phyloP scores from a whole-genome alignment of 2,113 vertebrate species.

The Morone saxatilis region DNA sequence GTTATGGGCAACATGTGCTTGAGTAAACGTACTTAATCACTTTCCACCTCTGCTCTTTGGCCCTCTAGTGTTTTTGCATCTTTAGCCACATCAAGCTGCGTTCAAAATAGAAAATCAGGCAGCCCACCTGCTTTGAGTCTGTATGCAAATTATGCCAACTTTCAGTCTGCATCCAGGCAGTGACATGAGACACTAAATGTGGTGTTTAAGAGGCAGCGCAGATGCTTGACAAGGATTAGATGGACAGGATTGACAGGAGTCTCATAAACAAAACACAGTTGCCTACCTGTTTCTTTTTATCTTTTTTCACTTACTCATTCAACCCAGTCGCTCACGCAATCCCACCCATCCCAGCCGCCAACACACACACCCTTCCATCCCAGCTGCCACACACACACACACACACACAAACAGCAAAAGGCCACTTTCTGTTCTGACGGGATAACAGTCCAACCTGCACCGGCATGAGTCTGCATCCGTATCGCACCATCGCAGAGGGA shows the following conservation, averaged over 20 bases:
- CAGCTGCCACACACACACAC: background rate
- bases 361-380: background rate
- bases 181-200: background rate
- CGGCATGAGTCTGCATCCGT: slow-evolving; percentile 69
- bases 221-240: slow-evolving; percentile 10
- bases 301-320: slow-evolving; percentile 36
- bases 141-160: slow-evolving; percentile 23
- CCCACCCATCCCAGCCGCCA: slow-evolving; percentile 3
- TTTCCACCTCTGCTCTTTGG: background rate
- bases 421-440: slow-evolving; percentile 44
- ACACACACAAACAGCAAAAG: background rate
- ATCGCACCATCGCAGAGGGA: slow-evolving; percentile 72
- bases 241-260: slow-evolving; percentile 2
- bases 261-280: background rate
- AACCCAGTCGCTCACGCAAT: slow-evolving; percentile 27
- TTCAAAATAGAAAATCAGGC: background rate
- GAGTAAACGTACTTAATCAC: background rate
- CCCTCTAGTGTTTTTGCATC: background rate
- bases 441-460: slow-evolving; percentile 69
- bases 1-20: background rate
- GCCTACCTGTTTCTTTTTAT: slow-evolving; percentile 17
- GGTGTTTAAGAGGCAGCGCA: slow-evolving; percentile 3
- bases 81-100: background rate
- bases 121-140: background rate
- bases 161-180: background rate